Evolutionary conservation across 2,797 vertebrate species (phyloP).

Genomic region (Paedocypris micromegethes): DNA sequence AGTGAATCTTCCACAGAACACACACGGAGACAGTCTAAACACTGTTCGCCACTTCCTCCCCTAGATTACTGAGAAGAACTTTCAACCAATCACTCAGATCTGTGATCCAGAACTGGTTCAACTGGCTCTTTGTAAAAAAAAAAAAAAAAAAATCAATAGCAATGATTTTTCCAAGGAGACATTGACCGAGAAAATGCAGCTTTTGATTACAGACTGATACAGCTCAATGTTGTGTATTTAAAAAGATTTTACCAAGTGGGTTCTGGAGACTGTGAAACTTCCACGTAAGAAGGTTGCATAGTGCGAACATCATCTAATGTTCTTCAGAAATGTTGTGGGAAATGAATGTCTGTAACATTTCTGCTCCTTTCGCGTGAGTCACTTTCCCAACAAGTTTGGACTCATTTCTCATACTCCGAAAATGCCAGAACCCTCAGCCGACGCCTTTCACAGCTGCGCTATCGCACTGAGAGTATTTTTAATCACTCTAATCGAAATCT

Average conservation of each 20-base stretch:
- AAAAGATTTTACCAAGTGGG: too few species aligned
- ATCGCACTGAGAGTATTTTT: not conserved
- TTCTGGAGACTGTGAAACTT: too few species aligned
- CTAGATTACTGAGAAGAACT: not conserved
- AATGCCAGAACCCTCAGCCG: slow-evolving; percentile 35
- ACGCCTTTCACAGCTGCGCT: not conserved
- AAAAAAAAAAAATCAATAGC: too few species aligned
- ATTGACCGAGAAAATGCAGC: too few species aligned
- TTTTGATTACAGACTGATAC: too few species aligned
- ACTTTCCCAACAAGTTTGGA: slow-evolving; percentile 51
- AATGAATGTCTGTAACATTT: too few species aligned
- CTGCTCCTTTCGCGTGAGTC: slow-evolving; percentile 14
- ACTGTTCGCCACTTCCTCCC: not conserved
- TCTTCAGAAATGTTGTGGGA: too few species aligned
- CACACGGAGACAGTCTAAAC: not conserved
- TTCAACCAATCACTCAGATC: not conserved
- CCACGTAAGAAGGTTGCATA: too few species aligned
- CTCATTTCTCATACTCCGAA: slow-evolving; percentile 43
- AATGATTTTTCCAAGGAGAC: too few species aligned
- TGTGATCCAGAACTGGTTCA: not conserved
- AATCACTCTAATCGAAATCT: slow-evolving; percentile 25
- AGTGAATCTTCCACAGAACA: not conserved
- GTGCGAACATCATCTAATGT: too few species aligned
- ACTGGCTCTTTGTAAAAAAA: not conserved
- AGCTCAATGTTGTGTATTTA: too few species aligned